Percentiles rank a stretch among this genome's conserved stretches.
Evolutionary conservation across 2,888 invertebrate species (phyloP).

Genomic region (Lycia hirtaria): DNA sequence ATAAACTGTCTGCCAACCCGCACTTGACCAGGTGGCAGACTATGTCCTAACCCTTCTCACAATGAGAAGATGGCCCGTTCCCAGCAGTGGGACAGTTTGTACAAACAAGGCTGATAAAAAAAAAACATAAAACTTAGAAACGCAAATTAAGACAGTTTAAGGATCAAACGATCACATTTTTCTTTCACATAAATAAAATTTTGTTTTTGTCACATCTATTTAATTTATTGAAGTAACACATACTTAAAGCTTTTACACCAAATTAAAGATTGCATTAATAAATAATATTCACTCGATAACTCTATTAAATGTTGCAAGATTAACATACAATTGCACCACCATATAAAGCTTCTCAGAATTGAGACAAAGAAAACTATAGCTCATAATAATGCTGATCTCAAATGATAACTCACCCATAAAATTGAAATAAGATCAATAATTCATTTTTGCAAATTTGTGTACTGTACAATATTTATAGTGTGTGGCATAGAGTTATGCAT

Average conservation of each 20-base stretch:
- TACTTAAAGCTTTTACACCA: not conserved
- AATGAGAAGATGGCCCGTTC: too few species aligned
- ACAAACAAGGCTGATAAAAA: too few species aligned
- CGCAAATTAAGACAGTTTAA: too few species aligned
- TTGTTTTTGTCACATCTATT: too few species aligned
- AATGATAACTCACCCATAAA: conserved; percentile 37
- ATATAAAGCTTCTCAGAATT: conserved; percentile 44
- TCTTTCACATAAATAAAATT: too few species aligned
- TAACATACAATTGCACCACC: conserved; percentile 57
- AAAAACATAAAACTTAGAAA: too few species aligned
- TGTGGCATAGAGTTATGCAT: not conserved
- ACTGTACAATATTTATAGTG: not conserved
- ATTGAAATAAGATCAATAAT: conserved; percentile 36
- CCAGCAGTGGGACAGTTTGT: not conserved
- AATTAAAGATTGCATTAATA: conserved; percentile 5
- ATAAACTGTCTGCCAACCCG: too few species aligned
- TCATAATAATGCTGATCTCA: conserved; percentile 35
- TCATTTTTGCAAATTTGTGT: conserved; percentile 23
- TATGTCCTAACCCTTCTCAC: too few species aligned
- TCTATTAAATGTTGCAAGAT: conserved; percentile 40
- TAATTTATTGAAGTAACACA: not conserved
- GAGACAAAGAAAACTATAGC: conserved; percentile 33
- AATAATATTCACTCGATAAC: conserved; percentile 18
- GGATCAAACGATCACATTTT: too few species aligned
- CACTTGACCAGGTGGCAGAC: too few species aligned